A percentile compares a stretch with the other conserved stretches of the same genome.
phyloP scores from a whole-genome alignment of 2,797 vertebrate genomes.

The Sandelia bainsii region DNA sequence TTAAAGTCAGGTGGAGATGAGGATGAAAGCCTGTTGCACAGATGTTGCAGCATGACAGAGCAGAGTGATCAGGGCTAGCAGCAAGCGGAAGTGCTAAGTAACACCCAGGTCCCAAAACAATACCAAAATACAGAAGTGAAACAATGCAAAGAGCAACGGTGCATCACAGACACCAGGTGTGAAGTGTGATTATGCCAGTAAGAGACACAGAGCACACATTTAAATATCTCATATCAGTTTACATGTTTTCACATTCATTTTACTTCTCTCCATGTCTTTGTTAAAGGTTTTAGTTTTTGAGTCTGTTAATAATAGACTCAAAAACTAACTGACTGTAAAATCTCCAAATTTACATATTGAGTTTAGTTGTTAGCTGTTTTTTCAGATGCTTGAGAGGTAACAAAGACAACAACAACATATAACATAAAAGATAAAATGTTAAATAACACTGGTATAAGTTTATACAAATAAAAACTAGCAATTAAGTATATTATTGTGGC shows the following conservation, averaged over 20 bases:
- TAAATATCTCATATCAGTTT: constrained; percentile 60
- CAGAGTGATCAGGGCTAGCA: constrained; percentile 54
- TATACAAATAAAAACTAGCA: not conserved
- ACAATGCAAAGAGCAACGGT: constrained; percentile 48
- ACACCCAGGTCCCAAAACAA: constrained; percentile 54
- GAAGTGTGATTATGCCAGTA: constrained; percentile 52
- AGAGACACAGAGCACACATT: constrained; percentile 54
- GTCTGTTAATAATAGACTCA: constrained; percentile 27
- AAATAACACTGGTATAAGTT: not conserved
- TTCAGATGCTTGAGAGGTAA: constrained; percentile 52
- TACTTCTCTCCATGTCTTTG: constrained; percentile 14
- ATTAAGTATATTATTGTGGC: too few species aligned
- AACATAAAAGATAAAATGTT: not conserved
- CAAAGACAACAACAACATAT: not conserved
- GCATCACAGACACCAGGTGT: constrained; percentile 73
- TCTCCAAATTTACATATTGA: constrained; percentile 39
- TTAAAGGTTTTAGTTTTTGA: constrained; percentile 27
- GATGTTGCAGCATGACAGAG: constrained; percentile 52
- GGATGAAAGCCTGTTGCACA: constrained; percentile 53
- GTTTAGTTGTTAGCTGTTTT: constrained; percentile 22
- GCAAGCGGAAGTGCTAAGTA: constrained; percentile 64
- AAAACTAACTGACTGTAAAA: constrained; percentile 30
- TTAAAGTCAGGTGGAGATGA: constrained; percentile 26
- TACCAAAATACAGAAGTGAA: constrained; percentile 72
- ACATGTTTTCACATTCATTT: constrained; percentile 16